phyloP scores from a whole-genome alignment of 1,140 invertebrate genomes.

The Penaeus japonicus region DNA sequence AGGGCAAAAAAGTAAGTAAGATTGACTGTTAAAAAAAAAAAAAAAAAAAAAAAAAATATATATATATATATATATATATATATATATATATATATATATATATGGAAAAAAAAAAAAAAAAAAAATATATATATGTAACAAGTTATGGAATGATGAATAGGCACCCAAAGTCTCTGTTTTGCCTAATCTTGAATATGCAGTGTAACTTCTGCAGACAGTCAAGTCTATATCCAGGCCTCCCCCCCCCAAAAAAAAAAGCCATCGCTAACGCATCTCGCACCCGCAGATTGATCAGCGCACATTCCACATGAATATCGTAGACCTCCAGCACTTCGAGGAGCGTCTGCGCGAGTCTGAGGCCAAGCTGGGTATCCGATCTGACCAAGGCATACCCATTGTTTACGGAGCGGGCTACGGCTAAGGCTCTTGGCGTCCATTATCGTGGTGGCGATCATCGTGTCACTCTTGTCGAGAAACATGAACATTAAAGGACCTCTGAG shows the following conservation, averaged over 20 bases:
- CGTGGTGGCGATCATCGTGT: conserved; percentile 74
- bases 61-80: too few relatives aligned
- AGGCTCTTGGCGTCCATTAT: conserved; percentile 75
- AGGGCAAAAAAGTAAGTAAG: conserved; percentile 75
- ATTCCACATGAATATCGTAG: conserved; percentile 84
- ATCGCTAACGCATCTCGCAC: neutral
- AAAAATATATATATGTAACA: neutral
- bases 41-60: too few relatives aligned
- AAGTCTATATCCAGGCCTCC: too few relatives aligned
- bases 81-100: too few relatives aligned
- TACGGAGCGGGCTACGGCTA: conserved; percentile 78
- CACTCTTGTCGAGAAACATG: conserved; percentile 72
- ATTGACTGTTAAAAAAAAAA: too few relatives aligned
- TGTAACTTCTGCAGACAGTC: too few relatives aligned
- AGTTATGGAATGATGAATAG: neutral
- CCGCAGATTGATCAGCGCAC: conserved; percentile 71
- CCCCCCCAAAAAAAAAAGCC: too few relatives aligned
- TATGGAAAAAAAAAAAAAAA: too few relatives aligned
- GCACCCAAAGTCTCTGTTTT: too few relatives aligned
- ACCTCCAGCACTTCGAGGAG: conserved; percentile 84
- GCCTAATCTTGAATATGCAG: too few relatives aligned
- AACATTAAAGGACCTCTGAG: conserved; percentile 74
- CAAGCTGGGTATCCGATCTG: conserved; percentile 72
- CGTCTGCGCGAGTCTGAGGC: conserved; percentile 83
- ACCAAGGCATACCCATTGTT: conserved; percentile 77